Base-by-base conservation (phyloP, 1,140 invertebrate species). In the Ectropis grisescens region DNA sequence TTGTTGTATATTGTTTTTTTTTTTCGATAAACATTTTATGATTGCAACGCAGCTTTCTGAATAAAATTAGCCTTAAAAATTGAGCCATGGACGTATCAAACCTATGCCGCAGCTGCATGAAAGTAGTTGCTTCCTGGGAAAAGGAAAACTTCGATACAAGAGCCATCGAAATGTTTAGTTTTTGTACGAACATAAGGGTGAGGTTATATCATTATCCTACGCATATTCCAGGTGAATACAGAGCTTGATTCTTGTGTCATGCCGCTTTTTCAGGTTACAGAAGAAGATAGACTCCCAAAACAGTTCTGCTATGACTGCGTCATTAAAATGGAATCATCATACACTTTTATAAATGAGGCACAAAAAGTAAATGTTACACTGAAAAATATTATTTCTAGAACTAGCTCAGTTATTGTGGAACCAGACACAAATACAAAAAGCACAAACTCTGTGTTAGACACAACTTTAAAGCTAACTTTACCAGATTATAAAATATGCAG, bases 61-160 rank as follows among this genome's bases (percentile, higher is more conserved):
- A n/a, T n/a, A n/a, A n/a, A n/a, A n/a, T n/a, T n/a, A n/a, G n/a
- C n/a, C n/a, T n/a, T n/a, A n/a, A n/a, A n/a, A n/a, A n/a, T 19
- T 19, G n/a, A 27, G 40, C 28, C 33, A 76, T 74, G 64, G 62
- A 71, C 32, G 41, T 65, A 26, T 61, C 58, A 2, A 61, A 53
- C 9, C 22, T 80, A 31, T 80, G 75, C 33, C 53, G 71, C 12
- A 58, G 75, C 45, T 80, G 75, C 54, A 80, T 75, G 60, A 68
- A 65, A 41, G 61, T 70, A 55, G 56, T 80, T 7, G 54, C 61
- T 0, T 50, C 60, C 1, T 72, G 61, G 59, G 62, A 75, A 28
- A 57, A 42, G 26, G 66, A 67, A 13, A 69, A 76, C 30, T 62
- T 65, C 8, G 45, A 58, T 27, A 11, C 35, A 27, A 51, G 41